Evolutionary conservation across 2,888 invertebrate species (phyloP), one percentile per base, ranked within the genome.

Genomic region (Ptychoptera contaminata): DNA sequence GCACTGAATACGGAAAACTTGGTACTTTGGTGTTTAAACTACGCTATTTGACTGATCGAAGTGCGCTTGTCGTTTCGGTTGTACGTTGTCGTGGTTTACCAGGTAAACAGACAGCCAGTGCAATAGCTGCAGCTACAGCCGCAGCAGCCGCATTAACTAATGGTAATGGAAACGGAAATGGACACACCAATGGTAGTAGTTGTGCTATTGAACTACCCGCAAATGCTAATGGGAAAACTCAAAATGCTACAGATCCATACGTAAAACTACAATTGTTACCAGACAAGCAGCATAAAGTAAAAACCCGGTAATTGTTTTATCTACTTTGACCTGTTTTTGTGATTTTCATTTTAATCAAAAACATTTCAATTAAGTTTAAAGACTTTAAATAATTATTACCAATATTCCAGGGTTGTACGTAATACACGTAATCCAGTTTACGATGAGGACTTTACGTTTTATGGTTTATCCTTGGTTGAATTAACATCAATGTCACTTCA

Each of bases 361-460:
- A n/a, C n/a, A n/a, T n/a, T n/a, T n/a, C n/a, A n/a, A n/a, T n/a
- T 23, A 23, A 23, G 3, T 23, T 23, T 23, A 23, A 23, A 5
- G 3, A 23, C 3, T 23, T 23, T 23, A 23, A 23, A 5, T 23
- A 23, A 16, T 44, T 39, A 44, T 30, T 42, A 43, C 30, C 35
- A 32, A 42, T 32, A 35, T 49, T 51, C 23, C 61, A 72, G 96
- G 46, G 96, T 98, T 8, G 78, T 97, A 35, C 79, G 96, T 52
- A 94, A 96, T 63, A 96, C 97, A 39, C 76, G 88, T 44, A 90
- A 91, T 68, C 98, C 98, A 0, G 83, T 91, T 2, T 98, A 96
- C 67, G 96, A 98, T 58, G 98, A 98, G 67, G 96, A 96, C 65
- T 98, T 98, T 64, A 97, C 96, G 1, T 97, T 98, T 74, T 98